These are phyloP conservation scores for Dolichomitus sp. DNA, from an alignment of 2,888 invertebrate species.

Conservation along the genomic window DNA sequence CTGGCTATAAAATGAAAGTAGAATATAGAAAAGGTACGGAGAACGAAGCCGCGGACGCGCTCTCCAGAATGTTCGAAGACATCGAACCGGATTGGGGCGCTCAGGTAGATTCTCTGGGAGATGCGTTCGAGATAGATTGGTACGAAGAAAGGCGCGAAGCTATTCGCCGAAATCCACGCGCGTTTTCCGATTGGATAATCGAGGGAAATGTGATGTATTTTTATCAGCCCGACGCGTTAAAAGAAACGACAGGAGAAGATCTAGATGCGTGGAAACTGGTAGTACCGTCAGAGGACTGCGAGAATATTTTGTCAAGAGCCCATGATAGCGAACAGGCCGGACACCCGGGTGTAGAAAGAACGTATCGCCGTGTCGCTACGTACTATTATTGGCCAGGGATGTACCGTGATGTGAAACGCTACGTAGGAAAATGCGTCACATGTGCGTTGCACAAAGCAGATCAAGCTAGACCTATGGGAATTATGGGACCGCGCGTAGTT, in stretches of 20 bases:
- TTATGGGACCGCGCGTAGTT: constrained; percentile 63
- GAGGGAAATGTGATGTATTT: constrained; percentile 33
- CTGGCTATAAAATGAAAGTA: too few relatives aligned
- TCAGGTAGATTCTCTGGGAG: neutral
- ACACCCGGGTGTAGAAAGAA: too few relatives aligned
- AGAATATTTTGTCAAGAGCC: constrained; percentile 47
- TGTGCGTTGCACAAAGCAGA: constrained; percentile 71
- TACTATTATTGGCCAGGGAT: too few relatives aligned
- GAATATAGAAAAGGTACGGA: too few relatives aligned
- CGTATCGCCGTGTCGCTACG: too few relatives aligned
- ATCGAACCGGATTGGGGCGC: neutral
- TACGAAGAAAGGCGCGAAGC: too few relatives aligned
- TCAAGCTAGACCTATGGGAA: constrained; percentile 34
- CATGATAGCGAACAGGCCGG: too few relatives aligned
- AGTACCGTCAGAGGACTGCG: constrained; percentile 38
- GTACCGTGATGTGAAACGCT: too few relatives aligned
- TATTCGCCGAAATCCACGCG: too few relatives aligned
- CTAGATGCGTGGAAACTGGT: too few relatives aligned
- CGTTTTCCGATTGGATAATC: neutral
- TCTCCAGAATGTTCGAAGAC: neutral
- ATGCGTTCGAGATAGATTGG: neutral
- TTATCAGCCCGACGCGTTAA: constrained; percentile 26
- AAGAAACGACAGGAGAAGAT: neutral
- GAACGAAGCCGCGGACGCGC: too few relatives aligned
- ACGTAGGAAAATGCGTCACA: constrained; percentile 57